Evolutionary conservation across 2,797 vertebrate genomes (phyloP), one percentile per base, ranked within the genome.

Genomic region (Ptychadena robeensis): DNA sequence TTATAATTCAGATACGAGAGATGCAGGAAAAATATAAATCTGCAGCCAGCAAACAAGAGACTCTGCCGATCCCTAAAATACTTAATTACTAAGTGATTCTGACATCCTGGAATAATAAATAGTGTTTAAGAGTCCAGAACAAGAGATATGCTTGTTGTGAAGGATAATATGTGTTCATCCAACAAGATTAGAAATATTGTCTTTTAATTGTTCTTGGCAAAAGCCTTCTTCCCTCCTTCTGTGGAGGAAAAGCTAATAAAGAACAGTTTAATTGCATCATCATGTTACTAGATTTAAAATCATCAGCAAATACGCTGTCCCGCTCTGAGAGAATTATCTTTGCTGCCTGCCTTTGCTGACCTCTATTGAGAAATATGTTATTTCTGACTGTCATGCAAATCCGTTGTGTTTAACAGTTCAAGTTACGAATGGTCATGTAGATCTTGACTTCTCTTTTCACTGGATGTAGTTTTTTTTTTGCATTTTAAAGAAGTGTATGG

Each of bases 11-110:
- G 32, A 82, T 68, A 74, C 38, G 25, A 15, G 61, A 68, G 30
- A 48, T 22, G 12, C 38, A 65, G 25, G 38, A 73, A 25, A 48
- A 53, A 14, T 31, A 65, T 35, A 82, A 48, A 31, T 38, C 70
- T 81, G 18, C 64, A 32, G 38, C 4, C 44, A 67, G 7, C 35
- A 25, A 57, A n/a, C 15, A 74, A n/a, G 32, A 82, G 40, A 68
- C 71, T 25, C 22, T 57, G 63, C 28, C 14, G 37, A 57, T 53
- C 38, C 70, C 11, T 68, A 67, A 59, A 74, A 82, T 75, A 68
- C 37, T 75, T 82, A 35, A 75, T 82, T 82, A 75, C 80, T 69
- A 75, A 82, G 71, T 75, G 80, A 82, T 31, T 74, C 32, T 82
- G 71, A 68, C 71, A 82, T 82, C 69, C 67, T 82, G 80, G 64